Conservation (phyloP, 1,140 invertebrate genomes). For the Steinernema khuongi region DNA sequence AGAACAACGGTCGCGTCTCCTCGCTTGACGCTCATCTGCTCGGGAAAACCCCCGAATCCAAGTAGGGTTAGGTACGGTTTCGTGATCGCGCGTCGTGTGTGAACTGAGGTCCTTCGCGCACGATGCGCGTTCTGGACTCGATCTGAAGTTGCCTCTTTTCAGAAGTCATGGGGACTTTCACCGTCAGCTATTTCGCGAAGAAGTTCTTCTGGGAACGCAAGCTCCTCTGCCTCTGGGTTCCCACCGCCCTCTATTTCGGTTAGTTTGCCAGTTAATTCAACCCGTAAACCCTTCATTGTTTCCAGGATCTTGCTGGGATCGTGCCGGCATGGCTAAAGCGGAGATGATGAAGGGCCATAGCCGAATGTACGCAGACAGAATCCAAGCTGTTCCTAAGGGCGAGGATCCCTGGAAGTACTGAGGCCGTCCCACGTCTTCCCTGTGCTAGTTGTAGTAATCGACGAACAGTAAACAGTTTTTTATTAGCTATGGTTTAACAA, state of each 20-base stretch:
- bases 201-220: slow-evolving; percentile 34
- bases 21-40: slow-evolving; percentile 27
- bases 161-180: slow-evolving; percentile 38
- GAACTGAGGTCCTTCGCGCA: background rate
- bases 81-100: background rate
- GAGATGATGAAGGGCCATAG: slow-evolving; percentile 39
- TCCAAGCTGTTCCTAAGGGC: slow-evolving; percentile 19
- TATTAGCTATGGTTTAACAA: slow-evolving; percentile 3
- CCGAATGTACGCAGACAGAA: slow-evolving; percentile 26
- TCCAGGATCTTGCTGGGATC: slow-evolving; percentile 27
- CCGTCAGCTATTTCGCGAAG: slow-evolving; percentile 33
- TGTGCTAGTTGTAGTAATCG: background rate
- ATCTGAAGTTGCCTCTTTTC: background rate
- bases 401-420: slow-evolving; percentile 31
- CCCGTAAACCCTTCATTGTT: background rate
- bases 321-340: slow-evolving; percentile 31
- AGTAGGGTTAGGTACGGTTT: background rate
- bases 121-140: background rate
- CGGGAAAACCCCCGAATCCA: slow-evolving; percentile 16
- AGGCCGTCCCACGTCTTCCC: background rate
- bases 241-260: slow-evolving; percentile 30
- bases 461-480: background rate
- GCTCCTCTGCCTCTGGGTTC: slow-evolving; percentile 13
- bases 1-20: slow-evolving; percentile 29
- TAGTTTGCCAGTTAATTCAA: background rate